A percentile compares a stretch with the other conserved stretches of the same genome.
phyloP scores from a whole-genome alignment of 2,797 vertebrate species.

The Enteromius mattozi region DNA sequence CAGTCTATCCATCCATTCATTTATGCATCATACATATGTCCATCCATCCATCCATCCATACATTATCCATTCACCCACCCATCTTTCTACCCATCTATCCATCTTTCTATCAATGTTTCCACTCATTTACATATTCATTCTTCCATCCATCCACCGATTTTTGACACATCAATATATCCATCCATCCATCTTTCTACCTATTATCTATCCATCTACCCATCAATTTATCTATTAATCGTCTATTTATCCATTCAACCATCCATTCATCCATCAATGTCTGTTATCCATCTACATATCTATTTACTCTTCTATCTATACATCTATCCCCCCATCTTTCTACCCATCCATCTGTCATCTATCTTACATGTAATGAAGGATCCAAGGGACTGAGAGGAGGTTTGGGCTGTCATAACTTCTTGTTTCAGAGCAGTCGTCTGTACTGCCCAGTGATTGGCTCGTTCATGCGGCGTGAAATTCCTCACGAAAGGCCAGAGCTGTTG shows the following conservation, averaged over 20 bases:
- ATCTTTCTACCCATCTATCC: not conserved
- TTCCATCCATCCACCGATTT: not conserved
- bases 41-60: not conserved
- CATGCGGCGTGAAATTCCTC: slow-evolving; percentile 5
- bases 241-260: not conserved
- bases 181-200: not conserved
- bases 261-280: not conserved
- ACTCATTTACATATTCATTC: not conserved
- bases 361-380: not conserved
- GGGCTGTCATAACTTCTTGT: not conserved
- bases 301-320: not conserved
- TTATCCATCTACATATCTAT: fast-evolving
- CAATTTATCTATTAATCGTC: not conserved
- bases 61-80: not conserved
- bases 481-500: slow-evolving; percentile 51
- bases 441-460: not conserved
- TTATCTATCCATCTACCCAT: not conserved
- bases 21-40: not conserved
- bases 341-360: not conserved
- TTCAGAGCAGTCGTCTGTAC: not conserved
- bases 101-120: not conserved
- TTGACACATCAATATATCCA: not conserved
- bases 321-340: not conserved
- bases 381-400: not conserved
- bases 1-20: not conserved